Conservation (phyloP, 1,140 invertebrate genomes). For the Choristoneura fumiferana region DNA sequence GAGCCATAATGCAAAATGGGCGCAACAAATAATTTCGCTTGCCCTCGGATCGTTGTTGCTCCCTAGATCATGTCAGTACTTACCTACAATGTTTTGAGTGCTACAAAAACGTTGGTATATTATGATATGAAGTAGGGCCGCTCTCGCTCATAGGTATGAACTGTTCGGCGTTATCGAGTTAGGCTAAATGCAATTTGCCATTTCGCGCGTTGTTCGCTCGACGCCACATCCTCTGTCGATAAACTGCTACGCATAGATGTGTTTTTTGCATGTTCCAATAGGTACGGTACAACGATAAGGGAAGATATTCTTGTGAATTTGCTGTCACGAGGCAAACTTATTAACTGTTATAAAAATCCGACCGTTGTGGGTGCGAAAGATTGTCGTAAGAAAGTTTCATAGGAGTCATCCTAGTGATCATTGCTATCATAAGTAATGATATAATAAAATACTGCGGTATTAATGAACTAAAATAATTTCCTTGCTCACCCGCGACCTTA, state of each 20-base stretch:
- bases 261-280: neutral
- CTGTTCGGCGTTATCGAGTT: slow-evolving; percentile 49
- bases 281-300: neutral
- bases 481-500: too few species aligned
- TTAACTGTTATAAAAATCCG: too few species aligned
- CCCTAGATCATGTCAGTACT: slow-evolving; percentile 34
- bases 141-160: slow-evolving; percentile 23
- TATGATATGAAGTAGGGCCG: neutral
- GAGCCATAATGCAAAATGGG: slow-evolving; percentile 51
- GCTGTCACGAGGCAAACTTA: too few species aligned
- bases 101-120: slow-evolving; percentile 22
- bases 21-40: slow-evolving; percentile 46
- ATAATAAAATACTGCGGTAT: too few species aligned
- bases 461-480: too few species aligned
- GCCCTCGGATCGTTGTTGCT: slow-evolving; percentile 29
- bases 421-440: too few species aligned
- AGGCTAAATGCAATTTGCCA: slow-evolving; percentile 52
- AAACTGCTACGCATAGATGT: slow-evolving; percentile 27
- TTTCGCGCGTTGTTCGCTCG: slow-evolving; percentile 39
- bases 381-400: too few species aligned
- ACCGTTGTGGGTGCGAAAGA: too few species aligned
- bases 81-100: slow-evolving; percentile 21
- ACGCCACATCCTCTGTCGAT: slow-evolving; percentile 39
- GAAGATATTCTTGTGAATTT: too few species aligned
- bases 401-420: too few species aligned